Base-by-base conservation (phyloP, 2,797 vertebrate genomes). In the Halcyon leucocephala region DNA sequence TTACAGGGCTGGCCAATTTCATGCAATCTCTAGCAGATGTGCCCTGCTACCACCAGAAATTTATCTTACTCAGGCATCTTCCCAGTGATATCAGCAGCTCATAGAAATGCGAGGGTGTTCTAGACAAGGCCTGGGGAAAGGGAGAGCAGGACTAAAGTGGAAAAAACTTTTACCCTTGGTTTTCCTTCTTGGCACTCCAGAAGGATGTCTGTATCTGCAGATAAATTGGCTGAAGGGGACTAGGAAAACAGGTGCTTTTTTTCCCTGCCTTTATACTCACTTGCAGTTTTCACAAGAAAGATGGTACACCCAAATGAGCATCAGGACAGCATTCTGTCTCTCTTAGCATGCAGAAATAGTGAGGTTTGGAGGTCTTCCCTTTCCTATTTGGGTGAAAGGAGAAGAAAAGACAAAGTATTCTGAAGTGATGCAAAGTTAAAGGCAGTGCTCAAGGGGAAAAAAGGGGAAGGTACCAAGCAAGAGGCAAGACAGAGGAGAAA, bases 381-480 rank as follows among this genome's bases (percentile, higher is more conserved):
- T 10, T 57, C 26, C 37, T 69, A 6, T 20, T 20, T 57, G 39
- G 12, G 25, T 33, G 20, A 39, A 64, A 57, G 31, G 19, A 22
- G 5, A 39, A 74, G 49, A 77, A 72, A 70, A 7, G 5, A 21
- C 6, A 35, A 55, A 73, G 26, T 82, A 7, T 22, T 74, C 41
- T 44, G 31, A 69, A 25, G 4, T 76, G 57, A 57, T 57, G 31
- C 42, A 29, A 54, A 82, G 12, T 76, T 79, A 71, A 69, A 85
- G 14, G 8, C 37, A 11, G 3, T n/a, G 12, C 31, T 65, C 28
- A 31, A 5, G 5, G 14, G 44, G 2, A 1, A 2, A 6, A 70
- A 41, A 4, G 29, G 9, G 12, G 10, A 82, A 57, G 12, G 12
- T 70, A 37, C 1, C 1, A 77, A 49, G 55, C 8, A 89, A 66